Percentiles rank a stretch among this genome's conserved stretches.
Evolutionary conservation across 2,888 invertebrate genomes (phyloP).

Genomic region (Stictocephala bisonia): DNA sequence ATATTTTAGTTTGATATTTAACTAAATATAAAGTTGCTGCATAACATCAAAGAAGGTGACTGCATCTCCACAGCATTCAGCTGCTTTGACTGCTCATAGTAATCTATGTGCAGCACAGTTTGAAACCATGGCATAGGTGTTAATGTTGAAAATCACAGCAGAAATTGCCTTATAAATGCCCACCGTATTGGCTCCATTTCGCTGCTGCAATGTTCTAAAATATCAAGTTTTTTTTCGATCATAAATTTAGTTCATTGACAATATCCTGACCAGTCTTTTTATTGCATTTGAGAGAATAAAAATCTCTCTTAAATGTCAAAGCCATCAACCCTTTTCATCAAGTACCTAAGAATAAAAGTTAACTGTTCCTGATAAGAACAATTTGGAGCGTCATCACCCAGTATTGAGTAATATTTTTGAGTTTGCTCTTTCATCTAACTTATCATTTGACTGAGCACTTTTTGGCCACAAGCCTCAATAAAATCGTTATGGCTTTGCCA

Average conservation of each 20-base stretch:
- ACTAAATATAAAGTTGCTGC: conserved; percentile 32
- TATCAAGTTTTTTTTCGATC: conserved; percentile 48
- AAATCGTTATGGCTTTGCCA: no score
- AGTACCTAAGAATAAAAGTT: conserved; percentile 32
- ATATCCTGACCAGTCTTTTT: conserved; percentile 37
- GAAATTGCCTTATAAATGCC: conserved; percentile 18
- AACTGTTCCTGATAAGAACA: conserved; percentile 52
- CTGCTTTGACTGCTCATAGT: conserved; percentile 33
- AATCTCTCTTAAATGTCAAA: conserved; percentile 37
- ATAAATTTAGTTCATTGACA: conserved; percentile 35
- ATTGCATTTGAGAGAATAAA: conserved; percentile 33
- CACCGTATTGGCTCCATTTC: conserved; percentile 53
- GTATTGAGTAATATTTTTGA: conserved; percentile 53
- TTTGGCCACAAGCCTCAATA: conserved; percentile 21
- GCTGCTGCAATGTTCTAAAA: conserved; percentile 51
- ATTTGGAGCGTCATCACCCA: conserved; percentile 49
- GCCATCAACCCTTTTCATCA: conserved; percentile 11
- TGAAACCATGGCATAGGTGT: conserved; percentile 6
- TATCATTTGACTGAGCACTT: conserved; percentile 44
- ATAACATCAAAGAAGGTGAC: conserved; percentile 38
- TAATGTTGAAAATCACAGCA: conserved; percentile 27
- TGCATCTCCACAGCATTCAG: conserved; percentile 24
- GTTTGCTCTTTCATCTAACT: conserved; percentile 47
- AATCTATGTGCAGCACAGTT: conserved; percentile 41
- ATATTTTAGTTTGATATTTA: no score